A percentile compares a stretch with the other conserved stretches of the same genome.
phyloP scores from a whole-genome alignment of 2,888 invertebrate species.

The Rhimphoctona megacephalus region DNA sequence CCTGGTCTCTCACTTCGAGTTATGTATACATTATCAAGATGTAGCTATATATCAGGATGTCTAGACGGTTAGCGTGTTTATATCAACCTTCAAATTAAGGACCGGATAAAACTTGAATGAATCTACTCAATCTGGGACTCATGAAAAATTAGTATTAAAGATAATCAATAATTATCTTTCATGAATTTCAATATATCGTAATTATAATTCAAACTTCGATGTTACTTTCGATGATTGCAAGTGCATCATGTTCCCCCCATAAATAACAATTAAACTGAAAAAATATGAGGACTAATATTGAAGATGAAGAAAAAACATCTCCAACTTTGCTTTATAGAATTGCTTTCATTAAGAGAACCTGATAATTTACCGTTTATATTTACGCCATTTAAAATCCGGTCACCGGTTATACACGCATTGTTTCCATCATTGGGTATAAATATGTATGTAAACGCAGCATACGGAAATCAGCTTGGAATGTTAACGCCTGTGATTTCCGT shows the following conservation, averaged over 20 bases:
- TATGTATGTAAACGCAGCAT: slow-evolving; percentile 40
- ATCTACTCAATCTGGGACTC: background rate
- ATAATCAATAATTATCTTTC: background rate
- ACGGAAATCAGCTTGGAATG: slow-evolving; percentile 67
- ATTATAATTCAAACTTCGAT: background rate
- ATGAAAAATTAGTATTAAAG: background rate
- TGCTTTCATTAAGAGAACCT: background rate
- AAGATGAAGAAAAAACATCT: background rate
- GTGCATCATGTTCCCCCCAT: background rate
- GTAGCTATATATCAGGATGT: slow-evolving; percentile 25
- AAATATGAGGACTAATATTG: background rate
- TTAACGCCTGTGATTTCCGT: slow-evolving; percentile 67
- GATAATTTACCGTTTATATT: background rate
- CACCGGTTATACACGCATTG: slow-evolving; percentile 23
- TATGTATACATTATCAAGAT: background rate
- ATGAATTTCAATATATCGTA: background rate
- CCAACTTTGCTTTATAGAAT: background rate
- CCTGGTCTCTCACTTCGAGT: slow-evolving; percentile 39
- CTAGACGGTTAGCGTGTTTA: background rate
- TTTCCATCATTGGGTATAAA: slow-evolving; percentile 14
- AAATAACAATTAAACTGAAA: background rate
- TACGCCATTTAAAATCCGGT: background rate
- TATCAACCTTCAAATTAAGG: background rate
- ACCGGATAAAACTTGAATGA: background rate
- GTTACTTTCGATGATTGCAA: background rate